Percentiles rank a stretch among this genome's conserved stretches.
phyloP scores from a whole-genome alignment of 2,888 invertebrate species.

The Choreutis nemorana region DNA sequence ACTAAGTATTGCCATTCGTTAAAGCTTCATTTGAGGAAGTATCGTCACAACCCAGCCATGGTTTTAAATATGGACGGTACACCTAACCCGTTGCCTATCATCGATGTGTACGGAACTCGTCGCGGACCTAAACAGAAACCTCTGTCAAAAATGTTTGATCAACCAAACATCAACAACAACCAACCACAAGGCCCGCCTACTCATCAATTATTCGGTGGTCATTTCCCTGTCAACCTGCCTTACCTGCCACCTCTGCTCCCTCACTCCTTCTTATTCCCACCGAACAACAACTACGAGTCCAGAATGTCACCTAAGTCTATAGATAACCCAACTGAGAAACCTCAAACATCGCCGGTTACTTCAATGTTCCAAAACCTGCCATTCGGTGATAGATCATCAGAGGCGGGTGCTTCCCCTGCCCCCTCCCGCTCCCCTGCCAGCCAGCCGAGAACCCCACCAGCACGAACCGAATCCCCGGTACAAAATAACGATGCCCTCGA shows the following conservation, averaged over 20 bases:
- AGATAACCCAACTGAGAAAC: constrained; percentile 25
- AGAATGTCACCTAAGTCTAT: constrained; percentile 32
- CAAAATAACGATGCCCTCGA: constrained; percentile 61
- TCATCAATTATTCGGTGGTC: constrained; percentile 47
- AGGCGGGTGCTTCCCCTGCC: constrained; percentile 21
- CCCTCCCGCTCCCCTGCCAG: constrained; percentile 31
- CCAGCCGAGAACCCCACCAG: constrained; percentile 29
- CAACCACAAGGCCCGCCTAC: constrained; percentile 30
- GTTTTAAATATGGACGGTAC: constrained; percentile 90
- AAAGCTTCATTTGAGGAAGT: constrained; percentile 93
- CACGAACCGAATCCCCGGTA: constrained; percentile 19
- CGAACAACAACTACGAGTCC: constrained; percentile 51
- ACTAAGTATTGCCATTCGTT: constrained; percentile 98
- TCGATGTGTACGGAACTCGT: constrained; percentile 90
- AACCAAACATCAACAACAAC: constrained; percentile 25
- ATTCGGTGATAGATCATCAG: constrained; percentile 27
- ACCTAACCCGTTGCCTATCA: constrained; percentile 86
- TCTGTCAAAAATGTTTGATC: constrained; percentile 42
- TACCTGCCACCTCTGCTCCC: constrained; percentile 55
- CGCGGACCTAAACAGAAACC: constrained; percentile 80
- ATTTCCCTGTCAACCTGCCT: constrained; percentile 52
- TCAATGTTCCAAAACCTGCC: constrained; percentile 46
- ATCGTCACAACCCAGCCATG: constrained; percentile 88
- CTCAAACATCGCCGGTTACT: constrained; percentile 34
- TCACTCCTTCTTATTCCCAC: constrained; percentile 55